These are phyloP conservation scores for Nasua narica DNA, from an alignment of 2,797 vertebrate genomes.

Conservation along the genomic window DNA sequence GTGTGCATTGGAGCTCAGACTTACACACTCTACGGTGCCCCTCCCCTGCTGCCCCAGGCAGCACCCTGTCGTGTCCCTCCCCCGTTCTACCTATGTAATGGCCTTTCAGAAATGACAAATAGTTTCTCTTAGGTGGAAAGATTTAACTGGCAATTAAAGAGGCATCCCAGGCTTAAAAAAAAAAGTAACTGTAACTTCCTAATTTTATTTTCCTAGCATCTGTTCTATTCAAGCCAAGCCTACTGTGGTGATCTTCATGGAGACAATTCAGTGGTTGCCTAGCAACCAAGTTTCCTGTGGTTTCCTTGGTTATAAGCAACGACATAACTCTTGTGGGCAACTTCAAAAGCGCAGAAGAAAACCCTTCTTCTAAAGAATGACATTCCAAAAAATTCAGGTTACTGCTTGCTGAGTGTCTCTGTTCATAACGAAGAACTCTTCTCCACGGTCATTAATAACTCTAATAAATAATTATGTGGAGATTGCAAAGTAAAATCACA, in stretches of 20 bases:
- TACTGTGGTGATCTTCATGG: conserved; percentile 65
- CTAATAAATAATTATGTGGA: not conserved
- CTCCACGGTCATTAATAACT: not conserved
- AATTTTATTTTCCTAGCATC: conserved; percentile 66
- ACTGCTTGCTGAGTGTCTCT: not conserved
- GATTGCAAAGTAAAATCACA: not conserved
- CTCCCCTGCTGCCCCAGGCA: not conserved
- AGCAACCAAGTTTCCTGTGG: conserved; percentile 70
- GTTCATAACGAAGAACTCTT: conserved; percentile 39
- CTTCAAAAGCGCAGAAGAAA: conserved; percentile 71
- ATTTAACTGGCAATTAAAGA: conserved; percentile 53
- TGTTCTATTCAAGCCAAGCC: conserved; percentile 63
- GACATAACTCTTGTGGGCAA: conserved; percentile 70
- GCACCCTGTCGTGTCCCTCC: not conserved
- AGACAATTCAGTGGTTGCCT: conserved; percentile 68
- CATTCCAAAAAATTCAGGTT: conserved; percentile 60
- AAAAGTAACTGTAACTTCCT: conserved; percentile 49
- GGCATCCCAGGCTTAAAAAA: conserved; percentile 47
- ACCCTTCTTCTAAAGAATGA: conserved; percentile 53
- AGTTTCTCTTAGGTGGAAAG: not conserved
- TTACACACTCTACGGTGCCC: not conserved
- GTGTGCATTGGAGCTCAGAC: not conserved
- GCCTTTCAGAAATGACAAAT: conserved; percentile 19
- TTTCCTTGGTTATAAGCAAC: conserved; percentile 56
- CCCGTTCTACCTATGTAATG: not conserved